phyloP scores from a whole-genome alignment of 1,140 invertebrate species.

The Samia ricini region DNA sequence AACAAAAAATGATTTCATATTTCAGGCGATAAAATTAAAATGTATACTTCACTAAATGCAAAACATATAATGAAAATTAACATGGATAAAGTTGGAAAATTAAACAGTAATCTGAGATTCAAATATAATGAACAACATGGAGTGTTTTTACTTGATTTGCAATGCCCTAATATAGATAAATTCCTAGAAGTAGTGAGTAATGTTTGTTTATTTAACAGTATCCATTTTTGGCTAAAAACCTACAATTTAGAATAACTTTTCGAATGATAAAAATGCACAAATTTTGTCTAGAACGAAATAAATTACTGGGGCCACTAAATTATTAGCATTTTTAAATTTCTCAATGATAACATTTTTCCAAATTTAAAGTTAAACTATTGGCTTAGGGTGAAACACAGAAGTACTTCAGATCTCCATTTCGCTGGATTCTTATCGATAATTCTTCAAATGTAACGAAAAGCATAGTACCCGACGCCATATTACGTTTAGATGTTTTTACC shows the following conservation, averaged over 20 bases:
- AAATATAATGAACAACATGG: slow-evolving; percentile 32
- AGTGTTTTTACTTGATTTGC: slow-evolving; percentile 43
- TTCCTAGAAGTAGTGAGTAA: slow-evolving; percentile 37
- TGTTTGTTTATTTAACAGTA: neutral
- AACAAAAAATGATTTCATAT: slow-evolving; percentile 6
- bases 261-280: too few species aligned
- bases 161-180: slow-evolving; percentile 31
- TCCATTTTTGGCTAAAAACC: neutral
- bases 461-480: slow-evolving; percentile 24
- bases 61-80: slow-evolving; percentile 20
- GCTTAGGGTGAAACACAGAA: slow-evolving; percentile 21
- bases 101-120: slow-evolving; percentile 16
- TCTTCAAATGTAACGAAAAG: slow-evolving; percentile 16
- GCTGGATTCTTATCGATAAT: slow-evolving; percentile 38
- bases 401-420: slow-evolving; percentile 44
- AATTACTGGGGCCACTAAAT: too few species aligned
- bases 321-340: too few species aligned
- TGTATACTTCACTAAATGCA: slow-evolving; percentile 23
- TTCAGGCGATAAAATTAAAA: slow-evolving; percentile 34
- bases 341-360: too few species aligned
- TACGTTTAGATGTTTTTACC: slow-evolving; percentile 29
- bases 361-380: neutral
- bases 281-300: too few species aligned
- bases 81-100: slow-evolving; percentile 25
- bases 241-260: too few species aligned